Percentiles rank a stretch among this genome's conserved stretches.
These are phyloP conservation scores for Notodonta ziczac DNA, from an alignment of 2,888 invertebrate genomes.

Conservation along the genomic window DNA sequence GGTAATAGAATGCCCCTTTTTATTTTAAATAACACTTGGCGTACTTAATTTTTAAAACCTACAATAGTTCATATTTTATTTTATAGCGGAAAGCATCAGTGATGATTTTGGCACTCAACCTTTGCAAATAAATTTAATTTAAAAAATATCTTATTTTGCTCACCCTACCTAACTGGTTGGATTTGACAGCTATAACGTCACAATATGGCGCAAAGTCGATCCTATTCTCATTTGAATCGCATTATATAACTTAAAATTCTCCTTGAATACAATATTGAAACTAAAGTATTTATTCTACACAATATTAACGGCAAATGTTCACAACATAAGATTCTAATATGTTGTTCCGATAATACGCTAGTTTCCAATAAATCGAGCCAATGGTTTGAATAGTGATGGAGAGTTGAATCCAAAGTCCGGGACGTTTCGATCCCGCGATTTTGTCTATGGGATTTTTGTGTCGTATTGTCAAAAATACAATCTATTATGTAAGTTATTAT, in stretches of 20 bases:
- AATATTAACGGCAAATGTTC: background rate
- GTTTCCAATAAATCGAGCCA: background rate
- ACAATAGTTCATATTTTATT: too few species aligned
- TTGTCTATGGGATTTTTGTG: background rate
- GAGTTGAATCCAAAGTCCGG: background rate
- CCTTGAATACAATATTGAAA: background rate
- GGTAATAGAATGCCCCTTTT: too few species aligned
- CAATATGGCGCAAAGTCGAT: too few species aligned
- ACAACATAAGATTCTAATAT: background rate
- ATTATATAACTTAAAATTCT: constrained; percentile 4
- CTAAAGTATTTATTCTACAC: background rate
- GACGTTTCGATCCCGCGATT: background rate
- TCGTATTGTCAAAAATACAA: background rate
- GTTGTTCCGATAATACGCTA: constrained; percentile 1
- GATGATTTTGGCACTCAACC: too few species aligned
- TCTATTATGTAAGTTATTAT: background rate
- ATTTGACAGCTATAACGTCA: too few species aligned
- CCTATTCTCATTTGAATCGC: too few species aligned
- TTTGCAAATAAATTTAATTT: too few species aligned
- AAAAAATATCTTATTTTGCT: too few species aligned
- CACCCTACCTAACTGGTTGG: too few species aligned
- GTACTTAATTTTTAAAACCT: too few species aligned
- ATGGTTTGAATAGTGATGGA: background rate
- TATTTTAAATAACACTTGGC: too few species aligned
- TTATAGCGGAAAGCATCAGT: too few species aligned